Evolutionary conservation across 2,888 invertebrate genomes (phyloP), one percentile per base, ranked within the genome.

Genomic region (Xestoiulus laeticollis): DNA sequence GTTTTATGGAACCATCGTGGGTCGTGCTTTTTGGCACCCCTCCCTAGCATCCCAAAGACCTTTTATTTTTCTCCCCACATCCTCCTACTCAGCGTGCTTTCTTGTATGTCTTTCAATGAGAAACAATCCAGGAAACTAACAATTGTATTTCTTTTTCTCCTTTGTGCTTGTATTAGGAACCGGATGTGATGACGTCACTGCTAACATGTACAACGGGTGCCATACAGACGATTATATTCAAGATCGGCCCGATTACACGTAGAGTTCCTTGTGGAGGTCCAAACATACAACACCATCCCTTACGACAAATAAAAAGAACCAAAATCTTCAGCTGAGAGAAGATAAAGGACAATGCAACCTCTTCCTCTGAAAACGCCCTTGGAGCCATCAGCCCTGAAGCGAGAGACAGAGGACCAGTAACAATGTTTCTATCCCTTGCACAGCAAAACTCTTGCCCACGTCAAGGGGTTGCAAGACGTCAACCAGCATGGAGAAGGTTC

Each of bases 171-270:
- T n/a, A 87, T 32, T 83, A 87, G 87, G 87, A 83, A 32, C 87
- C 68, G 87, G 87, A 78, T 87, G 87, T 43, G 87, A 87, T 83
- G 87, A 87, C 83, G 87, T 87, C 26, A 87, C 87, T 22, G 87
- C 87, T 78, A 87, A 83, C 83, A 87, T 87, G 87, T 87, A 87
- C 43, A 87, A 87, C 87, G 87, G 87, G 87, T 87, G 87, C 44
- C 87, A 87, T 48, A 68, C 87, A 82, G 87, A 87, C 38, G 87
- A 87, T 43, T 87, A 87, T 82, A 87, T 87, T 33, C 87, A 82
- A 44, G 87, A 87, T 83, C 53, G 87, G 83, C 87, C 82, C 30
- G 87, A 68, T 38, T 87, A 87, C 68, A 87, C 87, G 82, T 87
- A 87, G 87, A 87, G 32, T 86, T 86, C 43, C 84, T 43, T n/a